Evolutionary conservation across 1,140 invertebrate genomes (phyloP).

Genomic region (Calliopsis andreniformis): DNA sequence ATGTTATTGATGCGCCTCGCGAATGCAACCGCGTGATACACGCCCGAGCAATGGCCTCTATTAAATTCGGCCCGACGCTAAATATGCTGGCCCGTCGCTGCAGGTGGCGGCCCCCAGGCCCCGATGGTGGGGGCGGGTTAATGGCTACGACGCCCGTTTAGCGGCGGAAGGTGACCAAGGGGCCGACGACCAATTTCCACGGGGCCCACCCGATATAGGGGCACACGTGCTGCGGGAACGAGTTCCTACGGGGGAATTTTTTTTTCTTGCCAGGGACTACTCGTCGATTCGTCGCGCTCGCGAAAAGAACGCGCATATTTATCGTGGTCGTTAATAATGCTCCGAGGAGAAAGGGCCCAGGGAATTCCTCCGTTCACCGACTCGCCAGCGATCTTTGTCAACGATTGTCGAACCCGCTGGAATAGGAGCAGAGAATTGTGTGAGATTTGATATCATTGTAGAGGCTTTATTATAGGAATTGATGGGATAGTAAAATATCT

Average conservation of each 20-base stretch:
- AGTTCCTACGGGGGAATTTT: slow-evolving; percentile 32
- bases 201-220: slow-evolving; percentile 41
- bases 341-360: background rate
- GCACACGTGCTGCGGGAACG: slow-evolving; percentile 46
- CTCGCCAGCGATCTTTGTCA: slow-evolving; percentile 20
- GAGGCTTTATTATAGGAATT: too few relatives aligned
- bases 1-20: slow-evolving; percentile 63
- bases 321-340: slow-evolving; percentile 63
- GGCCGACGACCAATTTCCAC: slow-evolving; percentile 62
- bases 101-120: slow-evolving; percentile 58
- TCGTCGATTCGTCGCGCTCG: slow-evolving; percentile 62
- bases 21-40: slow-evolving; percentile 46
- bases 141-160: slow-evolving; percentile 30
- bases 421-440: too few relatives aligned
- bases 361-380: slow-evolving; percentile 44
- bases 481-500: too few relatives aligned
- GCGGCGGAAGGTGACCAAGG: slow-evolving; percentile 20
- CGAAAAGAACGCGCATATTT: slow-evolving; percentile 62
- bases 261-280: slow-evolving; percentile 26
- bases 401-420: slow-evolving; percentile 8
- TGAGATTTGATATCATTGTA: too few relatives aligned
- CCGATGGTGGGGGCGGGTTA: slow-evolving; percentile 48
- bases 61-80: slow-evolving; percentile 68
- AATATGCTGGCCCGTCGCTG: slow-evolving; percentile 69
- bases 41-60: slow-evolving; percentile 51